Base-by-base conservation (phyloP, 2,888 invertebrate genomes). In the Habrosyne pyritoides region DNA sequence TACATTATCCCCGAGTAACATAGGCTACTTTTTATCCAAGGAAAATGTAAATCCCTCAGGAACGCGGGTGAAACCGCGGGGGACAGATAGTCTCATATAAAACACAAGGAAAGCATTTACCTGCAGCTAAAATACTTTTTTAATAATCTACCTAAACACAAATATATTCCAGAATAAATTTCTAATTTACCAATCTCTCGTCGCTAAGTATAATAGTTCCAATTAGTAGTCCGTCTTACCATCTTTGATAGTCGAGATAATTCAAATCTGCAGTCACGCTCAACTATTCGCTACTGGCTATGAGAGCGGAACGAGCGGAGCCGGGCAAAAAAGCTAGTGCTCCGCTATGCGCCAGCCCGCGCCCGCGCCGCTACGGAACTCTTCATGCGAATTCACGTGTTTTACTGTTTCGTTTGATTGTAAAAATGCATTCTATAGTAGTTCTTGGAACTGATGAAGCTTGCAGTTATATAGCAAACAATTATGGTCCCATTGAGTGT, bases 251-350 rank as follows among this genome's bases (percentile, higher is more conserved):
- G 18, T 8, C 14, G 42, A 42, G 42, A 42, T 42, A 42, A n/a
- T 18, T 42, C 8, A 42, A 7, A 42, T 42, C 42, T 18, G 42
- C 42, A 55, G 57, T 59, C 61, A 57, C 53, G 49, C 56, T 42
- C 10, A 60, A 63, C 64, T 67, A 65, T 69, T 68, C 60, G 42
- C 42, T 18, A 64, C 61, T 53, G 64, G 54, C 59, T 76, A 77
- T 74, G 75, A 79, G 79, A 79, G 80, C 80, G 77, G 71, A 77
- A 79, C 80, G 73, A 46, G 54, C 53, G 52, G 57, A 53, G 63
- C 50, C 55, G 49, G 47, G 66, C 60, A 71, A 81, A 80, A 80
- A 80, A 73, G 61, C 60, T 62, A 63, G 61, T 57, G 60, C 58
- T 58, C 71, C 75, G 75, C 73, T 70, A 71, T 62, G 67, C 73